Conservation (phyloP, 2,888 invertebrate species). For the Aporophyla lueneburgensis region DNA sequence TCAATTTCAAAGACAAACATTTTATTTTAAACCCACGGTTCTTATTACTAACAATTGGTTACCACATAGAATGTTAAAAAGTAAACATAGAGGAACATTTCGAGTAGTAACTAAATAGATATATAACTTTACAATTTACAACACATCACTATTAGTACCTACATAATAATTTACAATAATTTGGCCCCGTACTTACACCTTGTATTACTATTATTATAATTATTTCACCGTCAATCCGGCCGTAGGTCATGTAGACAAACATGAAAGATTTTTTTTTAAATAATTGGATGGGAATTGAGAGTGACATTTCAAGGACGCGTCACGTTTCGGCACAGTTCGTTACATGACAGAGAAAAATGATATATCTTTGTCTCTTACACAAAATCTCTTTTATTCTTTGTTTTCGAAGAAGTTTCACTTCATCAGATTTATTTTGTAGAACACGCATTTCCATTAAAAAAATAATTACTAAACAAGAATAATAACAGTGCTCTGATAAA, state of each 20-base stretch:
- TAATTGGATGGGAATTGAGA: too few relatives aligned
- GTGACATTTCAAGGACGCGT: too few relatives aligned
- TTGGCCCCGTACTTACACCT: conserved; percentile 32
- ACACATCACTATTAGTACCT: conserved; percentile 19
- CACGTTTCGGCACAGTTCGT: too few relatives aligned
- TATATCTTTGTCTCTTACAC: too few relatives aligned
- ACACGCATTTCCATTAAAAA: not conserved
- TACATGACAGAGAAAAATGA: too few relatives aligned
- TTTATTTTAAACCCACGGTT: conserved; percentile 7
- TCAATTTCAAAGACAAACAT: conserved; percentile 22
- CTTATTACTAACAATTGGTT: not conserved
- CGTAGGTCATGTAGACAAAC: too few relatives aligned
- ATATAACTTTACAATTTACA: conserved; percentile 32
- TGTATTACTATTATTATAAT: not conserved
- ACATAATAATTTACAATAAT: conserved; percentile 22
- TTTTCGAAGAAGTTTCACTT: too few relatives aligned
- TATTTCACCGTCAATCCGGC: conserved; percentile 1
- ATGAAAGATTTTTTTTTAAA: too few relatives aligned
- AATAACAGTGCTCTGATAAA: not conserved
- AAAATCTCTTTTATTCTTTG: too few relatives aligned
- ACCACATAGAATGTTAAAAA: not conserved
- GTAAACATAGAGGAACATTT: conserved; percentile 40
- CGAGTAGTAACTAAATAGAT: conserved; percentile 6
- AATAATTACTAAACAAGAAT: not conserved
- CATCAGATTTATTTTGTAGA: not conserved